Base-by-base conservation (phyloP, 2,888 invertebrate genomes). In the Gryllus longicercus region DNA sequence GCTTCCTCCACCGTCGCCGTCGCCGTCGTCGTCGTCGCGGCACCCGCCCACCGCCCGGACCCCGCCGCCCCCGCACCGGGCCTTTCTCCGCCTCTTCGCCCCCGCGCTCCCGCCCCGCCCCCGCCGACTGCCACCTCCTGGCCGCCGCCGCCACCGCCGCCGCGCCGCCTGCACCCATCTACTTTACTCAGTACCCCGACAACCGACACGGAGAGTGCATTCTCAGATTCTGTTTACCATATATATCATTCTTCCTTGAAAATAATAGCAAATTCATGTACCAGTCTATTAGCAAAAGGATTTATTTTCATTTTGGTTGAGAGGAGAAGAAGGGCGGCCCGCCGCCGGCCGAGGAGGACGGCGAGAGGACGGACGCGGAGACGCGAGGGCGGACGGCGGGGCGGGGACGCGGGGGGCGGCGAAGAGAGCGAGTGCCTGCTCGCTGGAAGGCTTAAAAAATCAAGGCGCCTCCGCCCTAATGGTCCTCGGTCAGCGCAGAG, bases 191-290 rank as follows among this genome's bases (percentile, higher is more conserved):
- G 80, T 79, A 80, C 80, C 77, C 74, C 79, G 79, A 79, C 82
- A 79, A 74, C 51, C 79, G 77, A 81, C 82, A 82, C 80, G 85
- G 83, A 85, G 85, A 87, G 87, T 87, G 87, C 87, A 87, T 87
- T 87, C 86, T 86, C 87, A 85, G 87, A 87, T 87, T 86, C 87
- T 87, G 86, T 87, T 87, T 87, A 87, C 87, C 87, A 87, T 87
- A 87, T 87, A 87, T 87, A 87, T 87, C 87, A 87, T 86, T 87
- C 87, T 86, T 87, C 86, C 88, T 88, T 86, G 87, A 87, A 88
- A 89, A 88, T 88, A 88, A 89, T 88, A 88, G 88, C 89, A 85
- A 86, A 88, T 88, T 87, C 89, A 86, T 89, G 89, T 89, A 88
- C 86, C 87, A 86, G 88, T 88, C 88, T 88, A 89, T 89, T 88